Conservation (phyloP, 1,140 invertebrate species). For the Chrysoperla carnea region DNA sequence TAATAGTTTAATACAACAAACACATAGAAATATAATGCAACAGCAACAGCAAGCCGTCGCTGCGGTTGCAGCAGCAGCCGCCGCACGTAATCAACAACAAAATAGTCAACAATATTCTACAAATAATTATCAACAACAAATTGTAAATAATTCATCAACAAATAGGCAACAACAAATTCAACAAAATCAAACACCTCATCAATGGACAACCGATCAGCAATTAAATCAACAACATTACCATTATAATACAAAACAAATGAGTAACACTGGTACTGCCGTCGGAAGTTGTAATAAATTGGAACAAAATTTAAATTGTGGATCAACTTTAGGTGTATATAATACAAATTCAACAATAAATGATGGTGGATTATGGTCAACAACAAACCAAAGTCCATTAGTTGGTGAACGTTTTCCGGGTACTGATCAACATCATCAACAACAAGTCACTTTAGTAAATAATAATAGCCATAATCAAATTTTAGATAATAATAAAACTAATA, state of each 20-base stretch:
- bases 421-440: conserved; percentile 10
- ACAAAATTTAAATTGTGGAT: neutral
- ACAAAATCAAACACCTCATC: neutral
- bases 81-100: neutral
- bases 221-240: neutral
- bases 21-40: conserved; percentile 1
- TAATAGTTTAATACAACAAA: conserved; percentile 2
- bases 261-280: neutral
- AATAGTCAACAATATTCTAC: too few species aligned
- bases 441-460: conserved; percentile 4
- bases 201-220: neutral
- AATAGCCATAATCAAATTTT: conserved; percentile 9
- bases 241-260: neutral
- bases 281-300: neutral
- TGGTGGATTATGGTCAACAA: neutral
- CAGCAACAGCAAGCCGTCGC: neutral
- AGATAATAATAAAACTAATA: conserved; percentile 15
- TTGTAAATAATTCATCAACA: too few species aligned
- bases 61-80: neutral
- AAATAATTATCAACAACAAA: conserved; percentile 8
- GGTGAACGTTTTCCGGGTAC: conserved; percentile 1
- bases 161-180: too few species aligned
- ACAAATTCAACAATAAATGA: neutral
- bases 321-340: neutral
- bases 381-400: neutral